These are phyloP conservation scores for Lerema accius DNA, from an alignment of 1,140 invertebrate species.

Conservation along the genomic window DNA sequence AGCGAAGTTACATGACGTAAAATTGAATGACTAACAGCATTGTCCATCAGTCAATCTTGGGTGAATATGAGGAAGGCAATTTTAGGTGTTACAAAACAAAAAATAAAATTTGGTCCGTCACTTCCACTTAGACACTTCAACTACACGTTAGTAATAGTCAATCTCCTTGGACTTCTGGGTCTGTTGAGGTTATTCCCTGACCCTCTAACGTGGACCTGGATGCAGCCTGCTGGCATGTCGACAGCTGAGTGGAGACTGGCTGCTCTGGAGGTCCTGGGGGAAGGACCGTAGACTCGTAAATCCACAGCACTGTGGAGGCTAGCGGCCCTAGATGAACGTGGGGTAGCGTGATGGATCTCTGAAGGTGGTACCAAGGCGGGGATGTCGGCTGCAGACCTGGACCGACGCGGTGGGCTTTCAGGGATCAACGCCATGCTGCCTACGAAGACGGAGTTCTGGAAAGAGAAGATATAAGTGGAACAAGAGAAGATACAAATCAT, in stretches of 20 bases:
- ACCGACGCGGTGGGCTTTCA: constrained; percentile 86
- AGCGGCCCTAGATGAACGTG: constrained; percentile 67
- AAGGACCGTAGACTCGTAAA: constrained; percentile 60
- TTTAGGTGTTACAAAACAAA: too few relatives aligned
- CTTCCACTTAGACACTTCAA: not conserved
- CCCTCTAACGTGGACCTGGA: constrained; percentile 70
- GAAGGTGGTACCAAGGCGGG: constrained; percentile 87
- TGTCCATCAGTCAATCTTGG: too few relatives aligned
- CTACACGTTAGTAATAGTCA: constrained; percentile 76
- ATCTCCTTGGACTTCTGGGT: constrained; percentile 65
- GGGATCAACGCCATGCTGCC: constrained; percentile 85
- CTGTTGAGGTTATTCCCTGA: constrained; percentile 63
- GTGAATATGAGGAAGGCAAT: too few relatives aligned
- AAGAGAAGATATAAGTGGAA: constrained; percentile 35
- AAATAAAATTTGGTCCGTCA: constrained; percentile 24
- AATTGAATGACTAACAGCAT: too few relatives aligned
- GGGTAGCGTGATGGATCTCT: constrained; percentile 54
- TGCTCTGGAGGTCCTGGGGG: constrained; percentile 66
- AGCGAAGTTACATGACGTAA: too few relatives aligned
- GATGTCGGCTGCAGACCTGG: constrained; percentile 92
- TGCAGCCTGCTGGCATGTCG: constrained; percentile 63
- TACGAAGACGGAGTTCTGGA: constrained; percentile 93
- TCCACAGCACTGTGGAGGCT: constrained; percentile 74
- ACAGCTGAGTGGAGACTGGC: constrained; percentile 69
- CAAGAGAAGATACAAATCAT: too few relatives aligned